A percentile compares a stretch with the other conserved stretches of the same genome.
Conservation (phyloP, 1,140 invertebrate genomes). For the Drosophila navojoa region DNA sequence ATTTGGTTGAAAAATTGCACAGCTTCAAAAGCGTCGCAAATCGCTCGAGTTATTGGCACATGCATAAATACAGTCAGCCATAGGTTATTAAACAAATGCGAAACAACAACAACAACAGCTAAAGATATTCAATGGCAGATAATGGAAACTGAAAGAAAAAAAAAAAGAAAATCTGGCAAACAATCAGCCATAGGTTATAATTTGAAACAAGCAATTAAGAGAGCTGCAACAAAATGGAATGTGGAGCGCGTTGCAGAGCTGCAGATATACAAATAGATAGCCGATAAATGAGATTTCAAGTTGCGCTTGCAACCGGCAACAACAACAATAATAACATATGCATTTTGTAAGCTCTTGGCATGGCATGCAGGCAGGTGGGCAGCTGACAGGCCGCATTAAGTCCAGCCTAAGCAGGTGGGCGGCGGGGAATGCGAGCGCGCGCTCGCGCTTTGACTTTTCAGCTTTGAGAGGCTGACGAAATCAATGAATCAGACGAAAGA, state of each 20-base stretch:
- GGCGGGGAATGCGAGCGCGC: conserved; percentile 7
- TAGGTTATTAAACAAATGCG: conserved; percentile 17
- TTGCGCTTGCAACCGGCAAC: neutral
- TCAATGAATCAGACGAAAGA: conserved; percentile 48
- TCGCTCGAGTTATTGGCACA: conserved; percentile 33
- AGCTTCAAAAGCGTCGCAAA: conserved; percentile 43
- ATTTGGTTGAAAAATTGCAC: conserved; percentile 64
- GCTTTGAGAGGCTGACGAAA: conserved; percentile 47
- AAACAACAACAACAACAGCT: conserved; percentile 8
- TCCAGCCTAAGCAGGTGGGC: conserved; percentile 28
- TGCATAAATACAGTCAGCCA: conserved; percentile 3
- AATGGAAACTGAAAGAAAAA: conserved; percentile 36
- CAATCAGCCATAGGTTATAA: conserved; percentile 55
- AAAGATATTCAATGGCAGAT: conserved; percentile 34
- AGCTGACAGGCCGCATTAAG: conserved; percentile 17
- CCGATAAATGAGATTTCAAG: conserved; percentile 61
- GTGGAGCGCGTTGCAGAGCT: conserved; percentile 53
- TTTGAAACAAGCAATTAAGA: conserved; percentile 69
- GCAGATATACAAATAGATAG: conserved; percentile 26
- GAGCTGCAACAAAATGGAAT: conserved; percentile 55
- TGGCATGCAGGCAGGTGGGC: conserved; percentile 38
- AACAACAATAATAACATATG: conserved; percentile 1
- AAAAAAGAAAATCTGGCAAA: no score
- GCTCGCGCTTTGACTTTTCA: no score
- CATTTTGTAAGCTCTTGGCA: conserved; percentile 20